Percentiles rank a stretch among this genome's conserved stretches.
Evolutionary conservation across 1,140 invertebrate species (phyloP).

Genomic region (Sogatella furcifera): DNA sequence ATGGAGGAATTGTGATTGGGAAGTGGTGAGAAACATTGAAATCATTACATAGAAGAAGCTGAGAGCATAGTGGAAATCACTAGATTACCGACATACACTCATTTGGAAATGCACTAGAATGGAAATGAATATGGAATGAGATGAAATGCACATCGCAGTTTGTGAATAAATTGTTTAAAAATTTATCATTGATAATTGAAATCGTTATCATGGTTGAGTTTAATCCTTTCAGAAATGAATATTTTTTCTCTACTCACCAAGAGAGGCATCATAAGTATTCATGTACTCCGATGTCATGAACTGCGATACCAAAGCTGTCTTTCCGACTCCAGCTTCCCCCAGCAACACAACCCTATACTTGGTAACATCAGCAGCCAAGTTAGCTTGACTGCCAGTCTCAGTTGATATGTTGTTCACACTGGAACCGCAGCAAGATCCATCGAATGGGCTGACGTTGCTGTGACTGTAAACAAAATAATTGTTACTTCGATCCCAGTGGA

Average conservation of each 20-base stretch:
- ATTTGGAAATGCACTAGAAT: too few relatives aligned
- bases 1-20: too few relatives aligned
- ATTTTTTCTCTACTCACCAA: slow-evolving; percentile 39
- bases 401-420: slow-evolving; percentile 25
- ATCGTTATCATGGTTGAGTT: too few relatives aligned
- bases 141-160: too few relatives aligned
- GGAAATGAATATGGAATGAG: too few relatives aligned
- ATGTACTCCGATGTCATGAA: slow-evolving; percentile 74
- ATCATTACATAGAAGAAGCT: too few relatives aligned
- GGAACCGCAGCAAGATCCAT: slow-evolving; percentile 31
- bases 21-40: too few relatives aligned
- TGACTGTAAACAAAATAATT: not conserved
- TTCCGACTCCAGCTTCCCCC: slow-evolving; percentile 64
- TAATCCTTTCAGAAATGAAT: not conserved
- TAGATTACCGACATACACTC: too few relatives aligned
- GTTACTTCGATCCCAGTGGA: too few relatives aligned
- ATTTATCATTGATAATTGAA: too few relatives aligned
- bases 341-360: slow-evolving; percentile 57
- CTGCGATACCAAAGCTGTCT: slow-evolving; percentile 61
- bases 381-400: slow-evolving; percentile 23
- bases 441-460: slow-evolving; percentile 19
- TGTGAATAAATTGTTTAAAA: too few relatives aligned
- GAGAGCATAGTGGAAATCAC: too few relatives aligned
- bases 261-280: slow-evolving; percentile 56
- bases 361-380: slow-evolving; percentile 29